These are phyloP conservation scores for Hipposideros larvatus DNA, from an alignment of 2,797 vertebrate species.

Conservation along the genomic window DNA sequence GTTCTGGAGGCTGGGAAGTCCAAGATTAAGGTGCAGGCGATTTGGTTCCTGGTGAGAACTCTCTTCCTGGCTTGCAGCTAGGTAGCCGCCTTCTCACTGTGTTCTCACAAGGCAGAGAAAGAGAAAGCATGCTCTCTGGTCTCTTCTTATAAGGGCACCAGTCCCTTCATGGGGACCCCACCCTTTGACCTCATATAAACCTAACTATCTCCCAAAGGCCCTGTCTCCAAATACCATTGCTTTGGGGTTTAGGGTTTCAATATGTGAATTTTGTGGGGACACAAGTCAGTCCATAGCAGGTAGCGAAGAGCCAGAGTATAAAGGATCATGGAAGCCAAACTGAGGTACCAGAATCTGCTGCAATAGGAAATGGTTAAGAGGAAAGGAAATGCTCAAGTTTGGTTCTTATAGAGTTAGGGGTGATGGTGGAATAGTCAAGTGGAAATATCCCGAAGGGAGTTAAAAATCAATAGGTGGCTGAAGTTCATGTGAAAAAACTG, in stretches of 20 bases:
- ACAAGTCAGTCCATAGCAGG: neutral
- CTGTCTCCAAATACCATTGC: neutral
- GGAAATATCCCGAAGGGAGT: neutral
- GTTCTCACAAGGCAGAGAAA: neutral
- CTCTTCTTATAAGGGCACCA: neutral
- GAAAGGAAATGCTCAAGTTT: neutral
- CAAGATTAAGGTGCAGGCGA: neutral
- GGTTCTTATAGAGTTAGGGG: neutral
- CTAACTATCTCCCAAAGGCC: neutral
- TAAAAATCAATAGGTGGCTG: neutral
- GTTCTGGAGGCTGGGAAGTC: neutral
- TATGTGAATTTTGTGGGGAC: neutral
- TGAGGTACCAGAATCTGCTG: neutral
- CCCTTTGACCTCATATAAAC: neutral
- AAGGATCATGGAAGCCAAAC: neutral
- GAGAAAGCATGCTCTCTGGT: neutral
- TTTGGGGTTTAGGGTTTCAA: neutral
- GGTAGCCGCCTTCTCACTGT: neutral
- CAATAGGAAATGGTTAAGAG: neutral
- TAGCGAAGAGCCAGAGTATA: neutral
- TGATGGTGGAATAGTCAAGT: neutral
- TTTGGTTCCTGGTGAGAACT: neutral
- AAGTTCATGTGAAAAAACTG: neutral
- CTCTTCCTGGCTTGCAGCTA: neutral
- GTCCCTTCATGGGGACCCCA: neutral